Evolutionary conservation across 35 echinoderm and acorn worm genomes (phyloP).

Genomic region (Holothuria glaberrima): DNA sequence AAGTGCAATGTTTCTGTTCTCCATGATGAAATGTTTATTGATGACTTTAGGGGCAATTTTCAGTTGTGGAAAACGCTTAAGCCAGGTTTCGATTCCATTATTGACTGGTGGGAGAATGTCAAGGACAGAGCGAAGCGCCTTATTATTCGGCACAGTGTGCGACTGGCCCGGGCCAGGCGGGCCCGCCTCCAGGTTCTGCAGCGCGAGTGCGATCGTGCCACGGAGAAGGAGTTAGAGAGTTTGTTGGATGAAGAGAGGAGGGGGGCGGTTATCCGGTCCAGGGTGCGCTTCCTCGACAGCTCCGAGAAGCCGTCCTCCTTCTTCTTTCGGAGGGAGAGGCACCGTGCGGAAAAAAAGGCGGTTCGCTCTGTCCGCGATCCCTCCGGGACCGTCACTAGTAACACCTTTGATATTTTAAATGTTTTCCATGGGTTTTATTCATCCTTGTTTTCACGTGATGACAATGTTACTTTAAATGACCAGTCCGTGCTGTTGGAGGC

Average conservation of each 20-base stretch:
- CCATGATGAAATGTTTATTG: not conserved
- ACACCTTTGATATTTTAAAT: not conserved
- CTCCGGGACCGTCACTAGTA: not conserved
- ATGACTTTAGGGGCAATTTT: not conserved
- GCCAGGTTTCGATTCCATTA: not conserved
- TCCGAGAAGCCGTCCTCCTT: not conserved
- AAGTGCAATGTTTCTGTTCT: not conserved
- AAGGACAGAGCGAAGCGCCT: too few relatives aligned
- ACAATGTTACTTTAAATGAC: not conserved
- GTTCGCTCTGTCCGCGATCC: not conserved
- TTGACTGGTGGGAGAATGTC: too few relatives aligned
- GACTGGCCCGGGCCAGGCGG: not conserved
- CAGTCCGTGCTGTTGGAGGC: not conserved
- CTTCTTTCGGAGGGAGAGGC: not conserved
- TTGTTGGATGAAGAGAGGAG: not conserved
- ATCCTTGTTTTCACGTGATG: not conserved
- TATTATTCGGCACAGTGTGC: not conserved
- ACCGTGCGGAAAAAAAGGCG: not conserved
- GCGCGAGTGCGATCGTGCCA: not conserved
- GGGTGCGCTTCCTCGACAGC: not conserved
- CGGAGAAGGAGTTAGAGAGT: not conserved
- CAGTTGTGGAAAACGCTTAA: slow-evolving; percentile 5
- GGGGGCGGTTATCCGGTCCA: not conserved
- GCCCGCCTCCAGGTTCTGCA: not conserved
- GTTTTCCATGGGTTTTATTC: not conserved